Evolutionary conservation across 2,888 invertebrate species (phyloP).

Genomic region (Melipona beecheii): DNA sequence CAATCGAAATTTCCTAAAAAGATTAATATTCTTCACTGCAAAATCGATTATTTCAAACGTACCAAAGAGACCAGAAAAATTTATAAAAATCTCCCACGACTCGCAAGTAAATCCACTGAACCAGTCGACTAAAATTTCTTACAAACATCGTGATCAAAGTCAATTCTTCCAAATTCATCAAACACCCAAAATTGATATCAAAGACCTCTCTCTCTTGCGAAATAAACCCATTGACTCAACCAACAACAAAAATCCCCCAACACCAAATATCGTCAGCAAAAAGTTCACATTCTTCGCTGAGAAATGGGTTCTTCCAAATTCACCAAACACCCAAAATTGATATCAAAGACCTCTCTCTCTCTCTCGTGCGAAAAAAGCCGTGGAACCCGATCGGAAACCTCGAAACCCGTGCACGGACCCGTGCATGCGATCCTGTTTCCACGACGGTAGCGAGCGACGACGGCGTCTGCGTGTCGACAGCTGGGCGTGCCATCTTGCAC

Average conservation of each 20-base stretch:
- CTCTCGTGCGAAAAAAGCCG: neutral
- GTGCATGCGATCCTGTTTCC: slow-evolving; percentile 74
- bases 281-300: too few species aligned
- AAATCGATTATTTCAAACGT: neutral
- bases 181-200: neutral
- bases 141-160: too few species aligned
- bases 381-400: neutral
- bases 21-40: too few species aligned
- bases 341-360: too few species aligned
- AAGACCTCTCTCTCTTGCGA: too few species aligned
- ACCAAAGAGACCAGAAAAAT: neutral
- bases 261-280: too few species aligned
- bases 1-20: neutral
- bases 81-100: neutral
- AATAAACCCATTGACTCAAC: too few species aligned
- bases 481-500: slow-evolving; percentile 82
- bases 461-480: slow-evolving; percentile 75
- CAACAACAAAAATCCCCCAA: too few species aligned
- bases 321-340: too few species aligned
- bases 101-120: too few species aligned
- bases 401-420: neutral
- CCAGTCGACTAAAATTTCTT: too few species aligned
- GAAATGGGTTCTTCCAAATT: too few species aligned
- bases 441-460: slow-evolving; percentile 63
- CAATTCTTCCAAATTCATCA: neutral